Base-by-base conservation (phyloP, 2,113 vertebrate genomes). In the Parus major region DNA sequence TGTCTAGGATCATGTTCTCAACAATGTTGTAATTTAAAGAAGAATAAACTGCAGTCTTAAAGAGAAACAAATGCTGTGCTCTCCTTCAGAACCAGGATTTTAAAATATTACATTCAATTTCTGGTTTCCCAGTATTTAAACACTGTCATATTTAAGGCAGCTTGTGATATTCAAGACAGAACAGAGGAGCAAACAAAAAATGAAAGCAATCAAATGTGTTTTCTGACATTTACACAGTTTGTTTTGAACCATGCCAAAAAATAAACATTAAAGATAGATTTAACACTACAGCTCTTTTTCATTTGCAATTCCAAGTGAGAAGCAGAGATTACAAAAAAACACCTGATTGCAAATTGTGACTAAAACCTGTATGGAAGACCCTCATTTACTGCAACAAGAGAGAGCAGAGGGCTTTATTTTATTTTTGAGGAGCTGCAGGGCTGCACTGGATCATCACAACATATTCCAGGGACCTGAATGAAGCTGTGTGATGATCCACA, bases 241-340 rank as follows among this genome's bases (percentile, higher is more conserved):
- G 55, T 82, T 76, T 90, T 92, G 93, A 96, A 86, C 88, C 59
- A 93, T 61, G 69, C 65, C 73, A 95, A 94, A 86, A 95, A 92
- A 63, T 14, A 80, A 82, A 46, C 36, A 28, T 21, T 77, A 36
- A 72, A 46, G 49, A 76, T 53, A 85, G 88, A 9, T 25, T 41
- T 46, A 49, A 76, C 61, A 39, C 60, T 55, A 65, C 76, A 55
- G 55, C 80, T 39, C 61, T 86, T 78, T 39, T 79, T 77, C 7
- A 0, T 35, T 41, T 77, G 35, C 55, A 57, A 82, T 82, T 92
- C 86, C 80, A 88, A 89, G 59, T 72, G 68, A 86, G 29, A 86
- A 56, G 33, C 24, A 83, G 21, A 66, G n/a, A 82, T 90, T 82
- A 91, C 21, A 57, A 90, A 82, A 4, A 75, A 8, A 4, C 50